Percentiles rank a stretch among this genome's conserved stretches.
These are phyloP conservation scores for Sebastes oblongus DNA, from an alignment of 2,797 vertebrate genomes.

Conservation along the genomic window DNA sequence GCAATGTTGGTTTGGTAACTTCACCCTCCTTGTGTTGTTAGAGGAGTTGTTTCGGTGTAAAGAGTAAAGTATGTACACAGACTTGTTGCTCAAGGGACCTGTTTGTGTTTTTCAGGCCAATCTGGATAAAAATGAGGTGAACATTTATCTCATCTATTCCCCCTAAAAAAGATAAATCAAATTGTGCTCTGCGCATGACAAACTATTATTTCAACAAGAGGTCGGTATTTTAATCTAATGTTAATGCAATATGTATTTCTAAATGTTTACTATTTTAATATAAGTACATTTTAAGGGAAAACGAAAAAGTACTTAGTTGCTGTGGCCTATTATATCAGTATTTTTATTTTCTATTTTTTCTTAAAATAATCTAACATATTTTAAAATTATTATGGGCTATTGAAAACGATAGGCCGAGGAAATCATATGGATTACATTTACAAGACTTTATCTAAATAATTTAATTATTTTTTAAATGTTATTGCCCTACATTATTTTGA, in stretches of 20 bases:
- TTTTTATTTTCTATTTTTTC: background rate
- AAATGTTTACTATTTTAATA: background rate
- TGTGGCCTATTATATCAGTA: too few relatives aligned
- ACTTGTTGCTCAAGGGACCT: constrained; percentile 27
- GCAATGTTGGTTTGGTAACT: constrained; percentile 8
- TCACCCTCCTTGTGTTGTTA: constrained; percentile 34
- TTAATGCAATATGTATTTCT: background rate
- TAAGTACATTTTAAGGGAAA: background rate
- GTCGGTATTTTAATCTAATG: background rate
- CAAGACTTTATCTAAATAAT: background rate
- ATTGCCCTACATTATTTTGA: background rate
- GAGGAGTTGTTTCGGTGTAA: constrained; percentile 52
- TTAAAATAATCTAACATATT: background rate
- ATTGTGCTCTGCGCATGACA: background rate
- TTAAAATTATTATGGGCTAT: background rate
- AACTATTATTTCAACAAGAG: background rate
- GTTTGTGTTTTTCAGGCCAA: constrained; percentile 4
- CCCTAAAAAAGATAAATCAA: background rate
- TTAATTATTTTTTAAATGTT: background rate
- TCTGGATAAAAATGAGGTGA: background rate
- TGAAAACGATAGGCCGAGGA: background rate
- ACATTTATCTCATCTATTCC: background rate
- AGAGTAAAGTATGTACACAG: constrained; percentile 17
- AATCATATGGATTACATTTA: background rate
- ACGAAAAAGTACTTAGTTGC: background rate